These are phyloP conservation scores for Haliclona indistincta DNA, from an alignment of 37 sponge, comb jelly and placozoan species.

Conservation along the genomic window DNA sequence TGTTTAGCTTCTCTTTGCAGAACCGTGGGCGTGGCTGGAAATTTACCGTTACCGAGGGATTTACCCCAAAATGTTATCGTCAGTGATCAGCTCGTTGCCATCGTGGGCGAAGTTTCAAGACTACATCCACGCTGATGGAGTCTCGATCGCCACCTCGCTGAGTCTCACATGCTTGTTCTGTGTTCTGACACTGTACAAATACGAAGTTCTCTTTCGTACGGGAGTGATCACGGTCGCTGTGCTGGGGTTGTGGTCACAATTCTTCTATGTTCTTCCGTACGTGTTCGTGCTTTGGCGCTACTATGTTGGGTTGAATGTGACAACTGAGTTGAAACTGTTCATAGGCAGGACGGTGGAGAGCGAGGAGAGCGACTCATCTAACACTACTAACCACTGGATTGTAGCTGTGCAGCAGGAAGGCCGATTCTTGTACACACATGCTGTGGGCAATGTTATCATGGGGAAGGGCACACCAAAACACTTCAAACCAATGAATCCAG, in stretches of 20 bases:
- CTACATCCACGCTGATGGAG: too few species aligned
- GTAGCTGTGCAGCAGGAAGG: neutral
- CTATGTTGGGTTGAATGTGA: neutral
- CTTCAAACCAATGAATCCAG: neutral
- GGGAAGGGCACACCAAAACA: conserved; percentile 4
- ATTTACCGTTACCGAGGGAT: too few species aligned
- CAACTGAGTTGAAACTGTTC: neutral
- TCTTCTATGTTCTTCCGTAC: neutral
- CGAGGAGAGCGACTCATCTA: neutral
- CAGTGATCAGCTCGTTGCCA: too few species aligned
- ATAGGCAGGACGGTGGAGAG: neutral
- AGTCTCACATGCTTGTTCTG: neutral
- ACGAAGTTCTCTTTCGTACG: neutral
- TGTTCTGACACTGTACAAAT: conserved; percentile 12
- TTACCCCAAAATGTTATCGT: too few species aligned
- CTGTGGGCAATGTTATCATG: conserved; percentile 14
- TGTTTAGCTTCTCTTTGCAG: too few species aligned
- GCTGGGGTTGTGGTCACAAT: neutral
- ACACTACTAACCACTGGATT: neutral
- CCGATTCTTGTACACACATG: conserved; percentile 13
- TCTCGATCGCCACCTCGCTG: neutral
- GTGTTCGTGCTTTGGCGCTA: neutral
- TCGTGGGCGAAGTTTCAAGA: too few species aligned
- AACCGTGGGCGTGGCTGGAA: too few species aligned
- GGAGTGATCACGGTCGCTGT: neutral